A percentile compares a stretch with the other conserved stretches of the same genome.
These are phyloP conservation scores for Shinisaurus crocodilurus DNA, from an alignment of 2,113 vertebrate genomes.

Conservation along the genomic window DNA sequence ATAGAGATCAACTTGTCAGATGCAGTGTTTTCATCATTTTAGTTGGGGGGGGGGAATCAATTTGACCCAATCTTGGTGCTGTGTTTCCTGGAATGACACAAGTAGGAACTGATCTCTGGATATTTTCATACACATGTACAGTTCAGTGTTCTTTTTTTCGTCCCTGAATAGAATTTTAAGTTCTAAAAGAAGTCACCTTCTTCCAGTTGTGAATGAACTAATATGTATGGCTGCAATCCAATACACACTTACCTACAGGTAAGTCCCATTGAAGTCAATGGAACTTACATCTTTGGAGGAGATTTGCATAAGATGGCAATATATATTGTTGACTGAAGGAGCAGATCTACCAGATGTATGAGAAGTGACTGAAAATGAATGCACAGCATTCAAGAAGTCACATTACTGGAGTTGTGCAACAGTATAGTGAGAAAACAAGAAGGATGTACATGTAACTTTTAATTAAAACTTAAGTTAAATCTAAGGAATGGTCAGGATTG, in stretches of 20 bases:
- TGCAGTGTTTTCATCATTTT: no score
- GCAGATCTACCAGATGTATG: not conserved
- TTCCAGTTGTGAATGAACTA: not conserved
- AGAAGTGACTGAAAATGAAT: not conserved
- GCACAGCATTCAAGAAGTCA: not conserved
- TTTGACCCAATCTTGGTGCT: no score
- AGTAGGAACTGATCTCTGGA: no score
- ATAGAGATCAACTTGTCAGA: no score
- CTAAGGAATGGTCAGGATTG: not conserved
- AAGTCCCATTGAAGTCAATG: not conserved
- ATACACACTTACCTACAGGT: no score
- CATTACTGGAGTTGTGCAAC: not conserved
- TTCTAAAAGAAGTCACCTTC: not conserved
- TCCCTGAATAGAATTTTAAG: not conserved
- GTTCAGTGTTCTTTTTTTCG: no score
- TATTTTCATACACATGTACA: no score
- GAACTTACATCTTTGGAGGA: not conserved
- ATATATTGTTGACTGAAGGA: not conserved
- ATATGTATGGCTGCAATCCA: no score
- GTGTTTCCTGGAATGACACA: no score
- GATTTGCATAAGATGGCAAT: not conserved
- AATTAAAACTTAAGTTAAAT: not conserved
- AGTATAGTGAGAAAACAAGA: not conserved
- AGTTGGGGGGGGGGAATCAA: no score
- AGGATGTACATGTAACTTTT: not conserved